Conservation (phyloP, 2,888 invertebrate genomes). For the Hypolimnas misippus region DNA sequence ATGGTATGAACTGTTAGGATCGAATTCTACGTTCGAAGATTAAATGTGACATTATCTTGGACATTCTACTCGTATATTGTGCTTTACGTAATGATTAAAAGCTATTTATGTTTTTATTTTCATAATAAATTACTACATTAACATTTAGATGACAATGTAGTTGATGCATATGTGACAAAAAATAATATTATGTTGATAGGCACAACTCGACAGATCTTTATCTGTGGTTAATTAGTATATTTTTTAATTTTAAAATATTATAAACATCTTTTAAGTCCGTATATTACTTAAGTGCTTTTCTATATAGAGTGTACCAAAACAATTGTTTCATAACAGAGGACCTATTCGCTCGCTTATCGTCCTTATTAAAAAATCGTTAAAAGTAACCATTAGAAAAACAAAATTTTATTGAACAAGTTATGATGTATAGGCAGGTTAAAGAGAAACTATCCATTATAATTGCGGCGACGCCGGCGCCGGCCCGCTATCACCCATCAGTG, state of each 20-base stretch:
- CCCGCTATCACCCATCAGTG: slow-evolving; percentile 39
- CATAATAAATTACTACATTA: not conserved
- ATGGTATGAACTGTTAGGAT: slow-evolving; percentile 27
- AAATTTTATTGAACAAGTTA: slow-evolving; percentile 23
- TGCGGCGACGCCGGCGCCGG: slow-evolving; percentile 42
- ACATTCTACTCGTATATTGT: not conserved
- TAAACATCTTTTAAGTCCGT: too few species aligned
- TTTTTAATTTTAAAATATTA: too few species aligned
- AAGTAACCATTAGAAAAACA: not conserved
- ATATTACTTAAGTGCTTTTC: too few species aligned
- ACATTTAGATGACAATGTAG: too few species aligned
- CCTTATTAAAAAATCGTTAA: not conserved
- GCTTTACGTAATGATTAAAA: not conserved
- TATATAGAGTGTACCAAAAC: too few species aligned
- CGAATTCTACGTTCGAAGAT: slow-evolving; percentile 12
- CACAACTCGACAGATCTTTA: too few species aligned
- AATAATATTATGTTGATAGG: too few species aligned
- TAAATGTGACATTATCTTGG: slow-evolving; percentile 12
- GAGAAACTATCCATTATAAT: slow-evolving; percentile 34
- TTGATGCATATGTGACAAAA: too few species aligned
- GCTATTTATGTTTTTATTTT: not conserved
- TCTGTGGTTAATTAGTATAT: too few species aligned
- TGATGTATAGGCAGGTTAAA: slow-evolving; percentile 20
- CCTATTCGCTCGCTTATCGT: too few species aligned
- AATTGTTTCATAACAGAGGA: too few species aligned